A percentile compares a stretch with the other conserved stretches of the same genome.
phyloP scores from a whole-genome alignment of 2,113 vertebrate genomes.

The Fregetta grallaria region DNA sequence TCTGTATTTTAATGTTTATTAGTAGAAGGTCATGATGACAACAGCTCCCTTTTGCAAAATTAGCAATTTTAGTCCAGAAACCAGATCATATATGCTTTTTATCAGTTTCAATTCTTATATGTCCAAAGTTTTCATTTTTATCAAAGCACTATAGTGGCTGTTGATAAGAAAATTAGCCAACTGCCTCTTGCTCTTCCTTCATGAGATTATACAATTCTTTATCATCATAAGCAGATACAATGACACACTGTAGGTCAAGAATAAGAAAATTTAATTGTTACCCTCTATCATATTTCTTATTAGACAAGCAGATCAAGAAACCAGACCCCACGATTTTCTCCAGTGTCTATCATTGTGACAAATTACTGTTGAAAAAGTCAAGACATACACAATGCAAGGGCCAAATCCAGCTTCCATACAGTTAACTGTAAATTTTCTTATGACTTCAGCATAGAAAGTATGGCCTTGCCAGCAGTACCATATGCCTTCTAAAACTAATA shows the following conservation, averaged over 20 bases:
- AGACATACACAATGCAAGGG: not conserved
- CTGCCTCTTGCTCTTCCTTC: not conserved
- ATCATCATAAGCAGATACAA: not conserved
- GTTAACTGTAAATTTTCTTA: not conserved
- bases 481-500: not conserved
- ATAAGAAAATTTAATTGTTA: not conserved
- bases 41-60: constrained; percentile 32
- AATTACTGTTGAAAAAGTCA: not conserved
- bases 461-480: not conserved
- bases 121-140: not conserved
- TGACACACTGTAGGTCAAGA: constrained; percentile 10
- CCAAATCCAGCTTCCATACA: not conserved
- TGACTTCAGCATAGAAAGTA: not conserved
- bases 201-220: not conserved
- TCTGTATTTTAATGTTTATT: constrained; percentile 57
- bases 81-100: not conserved
- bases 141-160: not conserved
- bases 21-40: constrained; percentile 47
- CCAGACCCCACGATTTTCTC: not conserved
- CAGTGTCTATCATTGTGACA: not conserved
- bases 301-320: not conserved
- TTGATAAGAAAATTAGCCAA: constrained; percentile 22
- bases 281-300: not conserved
- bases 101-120: not conserved
- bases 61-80: not conserved